Evolutionary conservation across 2,797 vertebrate species (phyloP), one percentile per base, ranked within the genome.

Genomic region (Neostethus bicornis): DNA sequence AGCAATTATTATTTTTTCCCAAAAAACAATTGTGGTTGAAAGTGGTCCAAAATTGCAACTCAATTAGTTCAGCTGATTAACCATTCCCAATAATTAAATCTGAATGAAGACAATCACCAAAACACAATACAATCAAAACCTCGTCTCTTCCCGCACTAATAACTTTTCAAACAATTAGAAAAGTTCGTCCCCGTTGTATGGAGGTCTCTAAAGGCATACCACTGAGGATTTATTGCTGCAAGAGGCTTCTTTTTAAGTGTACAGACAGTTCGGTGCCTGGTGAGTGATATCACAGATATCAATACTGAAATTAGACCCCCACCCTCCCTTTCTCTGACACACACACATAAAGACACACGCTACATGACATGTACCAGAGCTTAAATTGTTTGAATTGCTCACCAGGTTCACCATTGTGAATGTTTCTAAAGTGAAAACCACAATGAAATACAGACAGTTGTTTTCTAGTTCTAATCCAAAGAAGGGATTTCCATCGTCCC

Each of bases 231-330:
- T 89, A 92, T 90, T 93, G 91, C 91, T 91, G 90, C 75, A 74
- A 77, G 79, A 84, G 59, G 84, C 69, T 89, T 85, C 81, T 90
- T 89, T 88, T 90, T 85, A 90, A 86, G 61, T 53, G 81, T 89
- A 92, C 92, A 94, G 94, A 93, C 91, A 87, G 85, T 75, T 84
- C 79, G 93, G 89, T 92, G 93, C 92, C 93, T 90, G 79, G 77
- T 86, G 89, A 89, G 78, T 80, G 90, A 85, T 78, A 84, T 89
- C 61, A 85, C 81, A 64, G 77, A 75, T 90, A 87, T 90, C 85
- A 86, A 86, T 83, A 83, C 72, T 81, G 87, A 89, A 91, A 90
- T 70, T 26, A 8, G 83, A 84, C 86, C 69, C 77, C 54, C 54
- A 34, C 8, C 9, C 52, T 28, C 44, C 10, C 47, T 16, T 60